Conservation (phyloP, 2,113 vertebrate species). For the Megalops atlanticus region DNA sequence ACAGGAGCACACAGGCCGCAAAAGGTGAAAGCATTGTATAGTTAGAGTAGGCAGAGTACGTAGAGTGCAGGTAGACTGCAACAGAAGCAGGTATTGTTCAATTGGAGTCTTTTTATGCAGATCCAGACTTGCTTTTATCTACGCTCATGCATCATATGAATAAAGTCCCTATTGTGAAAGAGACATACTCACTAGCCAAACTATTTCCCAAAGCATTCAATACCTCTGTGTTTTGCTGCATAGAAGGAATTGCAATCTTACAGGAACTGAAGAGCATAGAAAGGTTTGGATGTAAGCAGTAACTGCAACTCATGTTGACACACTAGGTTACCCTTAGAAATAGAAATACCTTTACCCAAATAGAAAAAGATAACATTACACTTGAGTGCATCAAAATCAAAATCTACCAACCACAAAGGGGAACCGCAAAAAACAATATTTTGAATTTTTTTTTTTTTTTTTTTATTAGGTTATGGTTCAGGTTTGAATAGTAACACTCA, state of each 20-base stretch:
- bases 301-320: no score
- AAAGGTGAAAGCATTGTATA: not conserved
- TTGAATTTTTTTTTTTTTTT: no score
- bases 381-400: no score
- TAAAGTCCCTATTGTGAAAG: not conserved
- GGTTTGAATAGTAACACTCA: no score
- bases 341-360: no score
- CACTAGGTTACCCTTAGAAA: no score
- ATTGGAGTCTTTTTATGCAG: not conserved
- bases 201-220: not conserved
- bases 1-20: not conserved
- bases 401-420: no score
- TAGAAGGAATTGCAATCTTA: not conserved
- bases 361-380: no score
- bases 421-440: no score
- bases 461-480: no score
- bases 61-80: not conserved
- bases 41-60: not conserved
- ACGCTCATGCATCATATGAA: not conserved
- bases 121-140: constrained; percentile 16
- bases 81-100: not conserved
- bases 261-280: no score
- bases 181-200: not conserved
- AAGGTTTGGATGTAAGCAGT: no score
- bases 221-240: not conserved